A percentile compares a stretch with the other conserved stretches of the same genome.
Evolutionary conservation across 1,140 invertebrate species (phyloP).

Genomic region (Neodiprion fabricii): DNA sequence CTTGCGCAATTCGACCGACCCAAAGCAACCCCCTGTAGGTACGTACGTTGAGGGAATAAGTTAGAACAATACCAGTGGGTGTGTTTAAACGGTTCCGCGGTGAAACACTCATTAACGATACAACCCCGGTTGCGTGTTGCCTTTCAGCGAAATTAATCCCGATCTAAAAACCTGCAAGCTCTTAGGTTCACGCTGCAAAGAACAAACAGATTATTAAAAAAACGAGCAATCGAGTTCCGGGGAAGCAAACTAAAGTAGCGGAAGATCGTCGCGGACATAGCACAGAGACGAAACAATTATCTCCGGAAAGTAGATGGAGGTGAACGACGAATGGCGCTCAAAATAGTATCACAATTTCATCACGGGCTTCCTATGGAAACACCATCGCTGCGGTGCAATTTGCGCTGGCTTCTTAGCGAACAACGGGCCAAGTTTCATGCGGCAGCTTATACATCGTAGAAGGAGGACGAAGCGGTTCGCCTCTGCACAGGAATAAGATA

Average conservation of each 20-base stretch:
- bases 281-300: not conserved
- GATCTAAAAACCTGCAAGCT: not conserved
- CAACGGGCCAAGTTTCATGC: not conserved
- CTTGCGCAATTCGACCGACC: not conserved
- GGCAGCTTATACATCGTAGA: not conserved
- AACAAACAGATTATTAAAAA: no score
- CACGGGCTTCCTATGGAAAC: not conserved
- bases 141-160: constrained; percentile 22
- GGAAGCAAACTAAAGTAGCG: no score
- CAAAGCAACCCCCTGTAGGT: not conserved
- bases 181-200: no score
- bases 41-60: not conserved
- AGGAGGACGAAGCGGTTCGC: not conserved
- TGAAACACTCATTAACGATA: not conserved
- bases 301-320: not conserved
- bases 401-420: not conserved
- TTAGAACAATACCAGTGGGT: not conserved
- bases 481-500: constrained; percentile 9
- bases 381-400: not conserved
- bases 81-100: not conserved
- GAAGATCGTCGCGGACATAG: no score
- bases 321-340: not conserved
- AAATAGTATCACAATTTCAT: not conserved
- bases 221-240: no score
- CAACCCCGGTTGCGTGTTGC: no score